A percentile compares a stretch with the other conserved stretches of the same genome.
These are phyloP conservation scores for Corythoichthys intestinalis DNA, from an alignment of 2,113 vertebrate genomes.

Conservation along the genomic window DNA sequence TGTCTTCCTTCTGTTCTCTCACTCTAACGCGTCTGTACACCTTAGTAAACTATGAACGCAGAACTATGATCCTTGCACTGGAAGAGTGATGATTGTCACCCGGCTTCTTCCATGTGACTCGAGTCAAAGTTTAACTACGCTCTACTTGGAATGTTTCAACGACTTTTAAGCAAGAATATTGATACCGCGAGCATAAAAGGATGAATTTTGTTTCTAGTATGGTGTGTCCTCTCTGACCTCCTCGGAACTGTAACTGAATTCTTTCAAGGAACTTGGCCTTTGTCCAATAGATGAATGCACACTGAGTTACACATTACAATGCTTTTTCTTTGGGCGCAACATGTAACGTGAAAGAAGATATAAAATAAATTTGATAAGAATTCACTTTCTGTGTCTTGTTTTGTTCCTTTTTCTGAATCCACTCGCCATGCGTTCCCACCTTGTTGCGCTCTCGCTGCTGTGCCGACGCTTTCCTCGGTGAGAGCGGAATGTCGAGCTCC, in stretches of 20 bases:
- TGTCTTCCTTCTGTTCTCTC: slow-evolving; percentile 48
- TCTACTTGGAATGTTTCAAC: slow-evolving; percentile 37
- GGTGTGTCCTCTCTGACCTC: slow-evolving; percentile 24
- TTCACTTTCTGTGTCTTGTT: slow-evolving; percentile 7
- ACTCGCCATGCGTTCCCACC: neutral
- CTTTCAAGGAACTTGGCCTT: slow-evolving; percentile 26
- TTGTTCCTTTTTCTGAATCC: neutral
- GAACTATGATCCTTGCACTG: slow-evolving; percentile 75
- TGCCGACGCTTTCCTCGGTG: slow-evolving; percentile 56
- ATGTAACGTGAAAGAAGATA: slow-evolving; percentile 19
- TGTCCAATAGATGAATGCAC: slow-evolving; percentile 37
- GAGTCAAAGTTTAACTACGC: slow-evolving; percentile 70
- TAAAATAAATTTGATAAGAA: slow-evolving; percentile 45
- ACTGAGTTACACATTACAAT: neutral
- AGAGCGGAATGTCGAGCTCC: slow-evolving; percentile 67
- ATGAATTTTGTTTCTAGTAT: slow-evolving; percentile 12
- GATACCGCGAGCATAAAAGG: slow-evolving; percentile 2
- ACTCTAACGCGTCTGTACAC: slow-evolving; percentile 34
- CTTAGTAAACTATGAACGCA: slow-evolving; percentile 38
- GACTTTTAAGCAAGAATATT: slow-evolving; percentile 18
- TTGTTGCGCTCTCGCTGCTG: slow-evolving; percentile 23
- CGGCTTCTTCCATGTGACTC: slow-evolving; percentile 72
- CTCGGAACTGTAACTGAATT: slow-evolving; percentile 45
- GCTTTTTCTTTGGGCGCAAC: neutral
- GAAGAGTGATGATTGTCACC: slow-evolving; percentile 61